These are phyloP conservation scores for Panthera uncia DNA, from an alignment of 2,113 vertebrate genomes.

Conservation along the genomic window DNA sequence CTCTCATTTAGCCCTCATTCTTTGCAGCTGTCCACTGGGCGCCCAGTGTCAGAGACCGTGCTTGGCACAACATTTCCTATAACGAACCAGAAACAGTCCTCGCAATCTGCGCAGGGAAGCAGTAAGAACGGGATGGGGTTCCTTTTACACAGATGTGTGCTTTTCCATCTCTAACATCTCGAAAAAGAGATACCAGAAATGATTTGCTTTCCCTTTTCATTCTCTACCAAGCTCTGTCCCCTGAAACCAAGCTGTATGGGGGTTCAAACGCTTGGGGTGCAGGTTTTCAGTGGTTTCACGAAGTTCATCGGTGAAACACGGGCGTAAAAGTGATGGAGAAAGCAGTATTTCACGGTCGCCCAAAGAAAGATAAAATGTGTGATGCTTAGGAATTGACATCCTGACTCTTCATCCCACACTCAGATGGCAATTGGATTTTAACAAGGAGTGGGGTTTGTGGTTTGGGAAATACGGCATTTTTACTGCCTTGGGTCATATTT, in stretches of 20 bases:
- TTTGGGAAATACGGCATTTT: constrained; percentile 84
- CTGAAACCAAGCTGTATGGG: not conserved
- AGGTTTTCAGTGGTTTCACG: not conserved
- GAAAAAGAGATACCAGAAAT: not conserved
- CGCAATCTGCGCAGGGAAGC: not conserved
- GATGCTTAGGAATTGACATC: not conserved
- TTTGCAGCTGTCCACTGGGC: constrained; percentile 40
- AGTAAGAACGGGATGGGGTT: not conserved
- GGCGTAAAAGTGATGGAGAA: not conserved
- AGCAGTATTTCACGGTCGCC: not conserved
- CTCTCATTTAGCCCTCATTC: constrained; percentile 51
- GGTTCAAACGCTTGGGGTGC: not conserved
- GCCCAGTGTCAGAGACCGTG: not conserved
- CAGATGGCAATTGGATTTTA: constrained; percentile 80
- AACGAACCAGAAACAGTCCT: not conserved
- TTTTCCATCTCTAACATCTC: not conserved
- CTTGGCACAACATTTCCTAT: not conserved
- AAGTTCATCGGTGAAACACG: not conserved
- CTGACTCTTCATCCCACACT: constrained; percentile 43
- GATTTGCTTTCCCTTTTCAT: not conserved
- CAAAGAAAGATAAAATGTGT: constrained; percentile 30
- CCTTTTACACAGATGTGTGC: not conserved
- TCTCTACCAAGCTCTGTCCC: not conserved
- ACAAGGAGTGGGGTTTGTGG: constrained; percentile 85
- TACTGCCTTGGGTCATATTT: constrained; percentile 82